Base-by-base conservation (phyloP, 2,113 vertebrate genomes). In the Etheostoma spectabile region DNA sequence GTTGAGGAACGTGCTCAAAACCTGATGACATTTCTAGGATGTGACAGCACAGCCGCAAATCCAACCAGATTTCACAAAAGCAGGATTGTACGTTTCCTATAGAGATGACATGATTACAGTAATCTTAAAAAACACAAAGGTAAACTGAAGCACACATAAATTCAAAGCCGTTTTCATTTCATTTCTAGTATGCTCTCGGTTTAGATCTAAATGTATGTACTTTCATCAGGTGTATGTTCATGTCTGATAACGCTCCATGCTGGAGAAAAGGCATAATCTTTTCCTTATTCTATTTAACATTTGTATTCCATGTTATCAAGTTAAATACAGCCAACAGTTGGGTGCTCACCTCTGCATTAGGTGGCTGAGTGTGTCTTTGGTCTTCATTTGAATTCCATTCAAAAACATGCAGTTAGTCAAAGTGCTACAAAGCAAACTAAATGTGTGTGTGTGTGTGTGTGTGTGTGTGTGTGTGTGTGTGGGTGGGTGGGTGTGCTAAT, bases 371-470 rank as follows among this genome's bases (percentile, higher is more conserved):
- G 49, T 69, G 66, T 79, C 19, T 49, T 30, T 24, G 15, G 7
- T 70, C 52, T 77, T 68, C 13, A 48, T 57, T 38, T 82, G 42
- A 86, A 82, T 81, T 72, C 49, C n/a, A 67, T 75, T 77, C 80
- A 51, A 68, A 80, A 84, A 77, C 64, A 75, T 74, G 77, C n/a
- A n/a, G n/a, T n/a, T n/a, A n/a, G n/a, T n/a, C 48, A 76, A 70
- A 71, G 53, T 55, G 56, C 46, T 65, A 48, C 61, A 19, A 12
- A 53, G 59, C 62, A 79, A 72, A 66, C 38, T 56, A 77, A 77
- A 30, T n/a, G n/a, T n/a, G n/a, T n/a, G n/a, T n/a, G n/a, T n/a
- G n/a, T n/a, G n/a, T 35, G 38, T 38, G 38, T 68, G 57, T n/a
- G 33, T 12, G 10, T 4, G 51, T 35, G 38, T 38, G 38, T 68